Evolutionary conservation across 2,797 vertebrate species (phyloP), one percentile per base, ranked within the genome.

Genomic region (Argyrosomus regius): DNA sequence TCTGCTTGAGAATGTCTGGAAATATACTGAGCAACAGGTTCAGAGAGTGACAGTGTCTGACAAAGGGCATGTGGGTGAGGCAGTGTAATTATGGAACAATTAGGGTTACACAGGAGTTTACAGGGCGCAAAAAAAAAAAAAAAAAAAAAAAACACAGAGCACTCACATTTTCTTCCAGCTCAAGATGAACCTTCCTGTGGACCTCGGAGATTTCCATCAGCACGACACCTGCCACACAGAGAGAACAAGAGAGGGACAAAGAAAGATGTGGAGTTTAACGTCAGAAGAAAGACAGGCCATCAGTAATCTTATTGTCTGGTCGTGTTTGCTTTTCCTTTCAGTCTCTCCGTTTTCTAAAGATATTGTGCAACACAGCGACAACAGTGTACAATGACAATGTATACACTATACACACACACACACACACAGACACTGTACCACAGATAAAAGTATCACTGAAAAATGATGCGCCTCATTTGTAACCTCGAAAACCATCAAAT

Each of bases 91-190:
- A 81, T 4, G 17, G 11, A 70, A 71, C 26, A 66, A 72, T 82
- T 67, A 22, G 9, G 35, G 75, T 49, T 24, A 31, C 49, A 22
- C 41, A 63, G 52, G 31, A 28, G 59, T 73, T 74, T 68, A 54
- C 66, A 52, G n/a, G 17, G 31, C 54, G 5, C 1, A 14, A 5
- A 20, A 65, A n/a, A 4, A 16, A 22, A 48, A 12, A 54, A 54
- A 28, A 28, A 4, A 28, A 1, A 7, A 16, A 81, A 81, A 67
- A 26, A 35, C 13, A 48, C 68, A 10, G 1, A 62, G 58, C 50
- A 96, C 98, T 92, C 94, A 99, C 98, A 60, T 97, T 98, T 90
- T 99, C 98, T 63, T 99, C 98, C 73, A 98, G 93, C 80, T 96
- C 97, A 35, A 97, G 93, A 72, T 98, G 96, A 79, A 98, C 96